Base-by-base conservation (phyloP, 1,140 invertebrate species). In the Drosophila simulans region DNA sequence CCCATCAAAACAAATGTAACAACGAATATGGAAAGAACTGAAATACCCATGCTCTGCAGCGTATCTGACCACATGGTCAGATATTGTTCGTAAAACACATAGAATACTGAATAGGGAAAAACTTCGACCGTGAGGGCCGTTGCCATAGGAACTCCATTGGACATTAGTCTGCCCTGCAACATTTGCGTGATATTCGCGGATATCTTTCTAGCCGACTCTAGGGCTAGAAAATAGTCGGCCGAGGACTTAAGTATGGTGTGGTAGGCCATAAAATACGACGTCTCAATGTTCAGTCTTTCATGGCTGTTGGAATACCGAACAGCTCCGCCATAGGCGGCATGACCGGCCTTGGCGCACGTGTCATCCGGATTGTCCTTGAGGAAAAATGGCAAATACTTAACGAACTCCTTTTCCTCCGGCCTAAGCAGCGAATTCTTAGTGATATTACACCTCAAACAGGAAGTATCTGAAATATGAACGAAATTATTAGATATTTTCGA, bases 81-180 rank as follows among this genome's bases (percentile, higher is more conserved):
- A 93, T 99, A 99, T 93, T 99, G 99, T 92, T 99, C 99, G 91
- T 99, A 99, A 93, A 99, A 99, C 11, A 99, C 98, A 91, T 99
- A 99, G 93, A 99, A 99, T 22, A 99, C 95, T 72, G 98, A 98
- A 93, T 99, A 99, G 0, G 98, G 97, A 92, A 99, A 99, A n/a
- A 99, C 97, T 93, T 96, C 95, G 37, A 97, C 94, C 5, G 94
- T 93, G 3, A 93, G 66, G 25, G 93, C 94, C 60, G 91, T 83
- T 7, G 91, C 76, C 7, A 90, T 54, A 15, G 91, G 92, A 31
- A 92, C 72, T 13, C 93, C 93, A 25, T 90, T 77, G 2, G 90
- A 88, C 57, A 92, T 91, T 5, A 96, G 73, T 73, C 95, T 94
- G 0, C 79, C 88, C 73, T 96, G 96, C 5, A 99, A 93, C 73